phyloP scores from a whole-genome alignment of 2,888 invertebrate species.

The Deilephila elpenor region DNA sequence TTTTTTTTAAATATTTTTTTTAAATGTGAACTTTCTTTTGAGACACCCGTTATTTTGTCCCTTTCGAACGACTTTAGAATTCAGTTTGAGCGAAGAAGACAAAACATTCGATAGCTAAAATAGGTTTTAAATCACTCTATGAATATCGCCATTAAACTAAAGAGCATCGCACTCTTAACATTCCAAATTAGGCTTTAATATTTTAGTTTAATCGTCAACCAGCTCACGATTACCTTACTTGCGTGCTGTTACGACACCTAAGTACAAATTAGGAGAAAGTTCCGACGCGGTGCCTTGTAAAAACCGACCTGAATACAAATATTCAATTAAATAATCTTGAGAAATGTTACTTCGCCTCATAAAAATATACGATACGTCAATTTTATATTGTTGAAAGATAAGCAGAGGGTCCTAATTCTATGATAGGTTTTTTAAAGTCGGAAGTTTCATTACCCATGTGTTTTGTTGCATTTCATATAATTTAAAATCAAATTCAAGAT shows the following conservation, averaged over 20 bases:
- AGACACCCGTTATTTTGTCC: too few species aligned
- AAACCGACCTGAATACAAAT: conserved; percentile 36
- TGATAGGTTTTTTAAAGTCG: too few species aligned
- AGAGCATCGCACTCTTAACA: conserved; percentile 42
- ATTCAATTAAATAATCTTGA: conserved; percentile 30
- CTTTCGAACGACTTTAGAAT: too few species aligned
- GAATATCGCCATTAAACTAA: neutral
- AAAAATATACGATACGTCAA: neutral
- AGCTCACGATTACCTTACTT: conserved; percentile 69
- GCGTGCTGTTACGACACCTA: conserved; percentile 61
- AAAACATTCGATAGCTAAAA: too few species aligned
- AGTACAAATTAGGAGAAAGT: conserved; percentile 68
- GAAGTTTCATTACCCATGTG: too few species aligned
- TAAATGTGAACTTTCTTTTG: too few species aligned
- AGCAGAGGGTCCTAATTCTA: neutral
- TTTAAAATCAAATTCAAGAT: too few species aligned
- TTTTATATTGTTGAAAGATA: neutral
- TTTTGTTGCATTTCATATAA: too few species aligned
- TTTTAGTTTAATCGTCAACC: conserved; percentile 57
- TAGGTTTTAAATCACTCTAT: too few species aligned
- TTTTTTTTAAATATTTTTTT: too few species aligned
- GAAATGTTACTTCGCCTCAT: conserved; percentile 1
- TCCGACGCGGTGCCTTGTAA: conserved; percentile 38
- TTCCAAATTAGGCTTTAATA: conserved; percentile 54
- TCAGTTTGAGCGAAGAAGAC: too few species aligned